phyloP scores from a whole-genome alignment of 2,113 vertebrate genomes.

The Tragulus kanchil region DNA sequence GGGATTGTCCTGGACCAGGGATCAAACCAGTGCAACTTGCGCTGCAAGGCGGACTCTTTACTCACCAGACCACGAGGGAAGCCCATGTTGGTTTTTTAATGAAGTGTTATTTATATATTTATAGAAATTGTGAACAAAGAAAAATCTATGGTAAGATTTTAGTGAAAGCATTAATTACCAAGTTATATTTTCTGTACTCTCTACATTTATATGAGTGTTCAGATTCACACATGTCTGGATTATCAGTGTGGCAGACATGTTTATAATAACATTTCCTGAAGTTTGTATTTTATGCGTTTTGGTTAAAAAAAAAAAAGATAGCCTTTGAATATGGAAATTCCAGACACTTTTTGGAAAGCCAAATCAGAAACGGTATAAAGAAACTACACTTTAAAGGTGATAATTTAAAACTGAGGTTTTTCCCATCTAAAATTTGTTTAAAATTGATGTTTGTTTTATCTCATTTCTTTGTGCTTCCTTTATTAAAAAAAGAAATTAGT shows the following conservation, averaged over 20 bases:
- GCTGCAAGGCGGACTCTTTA: no score
- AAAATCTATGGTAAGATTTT: slow-evolving; percentile 44
- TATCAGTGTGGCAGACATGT: background rate
- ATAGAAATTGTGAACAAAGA: slow-evolving; percentile 41
- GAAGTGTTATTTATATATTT: slow-evolving; percentile 55
- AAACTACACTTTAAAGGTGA: background rate
- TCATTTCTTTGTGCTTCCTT: background rate
- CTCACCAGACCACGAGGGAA: no score
- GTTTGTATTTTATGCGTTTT: slow-evolving; percentile 10
- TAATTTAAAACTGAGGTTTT: background rate
- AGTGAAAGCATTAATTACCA: background rate
- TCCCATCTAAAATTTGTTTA: background rate
- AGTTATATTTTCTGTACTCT: slow-evolving; percentile 14
- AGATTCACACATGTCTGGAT: background rate
- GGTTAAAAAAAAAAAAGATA: background rate
- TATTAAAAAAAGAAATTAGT: background rate
- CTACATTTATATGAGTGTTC: slow-evolving; percentile 1
- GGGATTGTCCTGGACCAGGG: no score
- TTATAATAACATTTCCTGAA: background rate
- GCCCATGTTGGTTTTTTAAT: background rate
- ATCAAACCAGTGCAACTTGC: no score
- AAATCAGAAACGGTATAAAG: background rate
- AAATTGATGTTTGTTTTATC: background rate
- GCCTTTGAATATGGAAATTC: background rate
- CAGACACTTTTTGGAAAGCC: background rate